Evolutionary conservation across 2,888 invertebrate species (phyloP).

Genomic region (Priocnemis perturbator): DNA sequence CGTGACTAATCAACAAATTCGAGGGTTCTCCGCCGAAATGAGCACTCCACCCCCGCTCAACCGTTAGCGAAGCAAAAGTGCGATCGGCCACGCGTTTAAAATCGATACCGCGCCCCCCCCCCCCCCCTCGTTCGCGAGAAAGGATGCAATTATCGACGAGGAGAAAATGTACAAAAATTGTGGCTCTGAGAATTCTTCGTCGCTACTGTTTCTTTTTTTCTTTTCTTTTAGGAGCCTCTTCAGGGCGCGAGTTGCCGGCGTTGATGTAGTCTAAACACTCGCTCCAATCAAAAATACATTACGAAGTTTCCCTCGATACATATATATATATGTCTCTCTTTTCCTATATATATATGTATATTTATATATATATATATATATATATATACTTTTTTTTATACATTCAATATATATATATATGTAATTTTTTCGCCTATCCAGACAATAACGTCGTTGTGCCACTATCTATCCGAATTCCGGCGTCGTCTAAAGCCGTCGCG

Average conservation of each 20-base stretch:
- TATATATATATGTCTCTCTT: conserved; percentile 36
- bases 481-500: conserved; percentile 43
- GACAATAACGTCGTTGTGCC: conserved; percentile 60
- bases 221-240: conserved; percentile 36
- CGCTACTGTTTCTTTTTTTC: background rate
- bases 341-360: conserved; percentile 22
- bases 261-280: conserved; percentile 49
- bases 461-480: conserved; percentile 49
- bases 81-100: background rate
- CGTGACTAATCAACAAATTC: conserved; percentile 26
- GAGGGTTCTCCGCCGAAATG: conserved; percentile 19
- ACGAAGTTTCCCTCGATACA: conserved; percentile 62
- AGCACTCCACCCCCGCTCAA: background rate
- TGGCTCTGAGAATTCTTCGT: background rate
- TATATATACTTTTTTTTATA: conserved; percentile 40
- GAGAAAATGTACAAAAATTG: background rate
- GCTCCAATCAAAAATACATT: conserved; percentile 64
- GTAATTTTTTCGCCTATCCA: conserved; percentile 53
- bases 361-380: conserved; percentile 44
- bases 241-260: no score
- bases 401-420: conserved; percentile 47
- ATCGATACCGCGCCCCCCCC: background rate
- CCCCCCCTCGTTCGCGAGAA: background rate
- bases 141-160: no score
- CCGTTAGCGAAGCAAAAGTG: background rate